Conservation (phyloP, 1,140 invertebrate genomes). For the Solenopsis invicta region DNA sequence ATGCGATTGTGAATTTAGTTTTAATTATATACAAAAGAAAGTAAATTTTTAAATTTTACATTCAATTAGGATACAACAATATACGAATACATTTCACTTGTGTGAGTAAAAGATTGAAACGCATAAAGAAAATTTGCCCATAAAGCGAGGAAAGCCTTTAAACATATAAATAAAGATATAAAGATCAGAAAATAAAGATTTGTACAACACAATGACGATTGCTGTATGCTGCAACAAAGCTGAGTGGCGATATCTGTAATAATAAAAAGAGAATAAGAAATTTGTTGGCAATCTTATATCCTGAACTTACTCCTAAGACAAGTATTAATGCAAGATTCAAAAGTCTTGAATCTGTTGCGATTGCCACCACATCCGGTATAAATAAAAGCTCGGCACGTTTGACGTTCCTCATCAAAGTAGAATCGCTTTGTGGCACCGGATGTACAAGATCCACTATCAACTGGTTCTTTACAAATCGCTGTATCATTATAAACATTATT, state of each 20-base stretch:
- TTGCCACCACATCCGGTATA: constrained; percentile 94
- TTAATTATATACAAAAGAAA: background rate
- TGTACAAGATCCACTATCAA: constrained; percentile 91
- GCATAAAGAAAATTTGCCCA: background rate
- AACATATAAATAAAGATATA: background rate
- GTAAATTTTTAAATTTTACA: background rate
- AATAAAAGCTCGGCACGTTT: constrained; percentile 92
- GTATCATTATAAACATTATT: constrained; percentile 55
- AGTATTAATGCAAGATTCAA: constrained; percentile 90
- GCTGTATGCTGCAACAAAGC: constrained; percentile 46
- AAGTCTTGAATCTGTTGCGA: constrained; percentile 92
- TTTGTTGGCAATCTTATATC: background rate
- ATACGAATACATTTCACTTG: background rate
- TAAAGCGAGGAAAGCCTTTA: constrained; percentile 9
- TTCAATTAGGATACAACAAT: background rate
- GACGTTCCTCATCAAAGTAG: constrained; percentile 92
- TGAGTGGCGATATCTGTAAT: constrained; percentile 20
- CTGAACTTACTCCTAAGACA: constrained; percentile 87
- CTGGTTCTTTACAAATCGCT: constrained; percentile 89
- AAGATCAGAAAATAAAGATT: background rate
- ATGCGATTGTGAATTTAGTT: background rate
- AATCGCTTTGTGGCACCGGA: constrained; percentile 90
- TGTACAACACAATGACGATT: background rate
- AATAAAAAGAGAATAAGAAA: constrained; percentile 7
- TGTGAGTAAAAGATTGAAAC: background rate